These are phyloP conservation scores for Pelobates fuscus DNA, from an alignment of 2,113 vertebrate species.

Conservation along the genomic window DNA sequence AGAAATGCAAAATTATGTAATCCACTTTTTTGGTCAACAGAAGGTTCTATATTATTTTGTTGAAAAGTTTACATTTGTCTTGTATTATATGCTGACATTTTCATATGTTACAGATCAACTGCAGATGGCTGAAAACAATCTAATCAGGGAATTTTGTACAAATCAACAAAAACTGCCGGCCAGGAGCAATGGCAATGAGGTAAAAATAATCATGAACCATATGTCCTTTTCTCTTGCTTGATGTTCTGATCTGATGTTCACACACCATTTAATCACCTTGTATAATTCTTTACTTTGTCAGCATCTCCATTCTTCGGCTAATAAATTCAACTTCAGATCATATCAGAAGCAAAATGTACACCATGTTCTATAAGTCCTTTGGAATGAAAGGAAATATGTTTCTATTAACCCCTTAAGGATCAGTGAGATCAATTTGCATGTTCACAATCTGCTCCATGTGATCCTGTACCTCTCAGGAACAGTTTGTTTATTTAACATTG, in stretches of 20 bases:
- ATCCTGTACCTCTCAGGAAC: too few species aligned
- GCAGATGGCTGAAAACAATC: conserved; percentile 57
- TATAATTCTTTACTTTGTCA: conserved; percentile 26
- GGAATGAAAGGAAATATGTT: too few species aligned
- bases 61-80: too few species aligned
- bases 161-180: conserved; percentile 57
- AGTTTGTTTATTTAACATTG: too few species aligned
- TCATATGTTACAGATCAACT: conserved; percentile 44
- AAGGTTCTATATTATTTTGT: too few species aligned
- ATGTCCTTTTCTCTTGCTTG: conserved; percentile 32
- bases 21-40: too few species aligned
- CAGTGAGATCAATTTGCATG: too few species aligned
- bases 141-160: conserved; percentile 59
- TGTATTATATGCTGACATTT: conserved; percentile 56
- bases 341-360: not conserved
- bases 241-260: conserved; percentile 28
- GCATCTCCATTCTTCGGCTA: conserved; percentile 9
- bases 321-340: conserved; percentile 8
- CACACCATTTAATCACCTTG: conserved; percentile 25
- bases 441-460: too few species aligned
- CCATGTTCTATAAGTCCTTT: too few species aligned
- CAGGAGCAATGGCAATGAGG: conserved; percentile 37
- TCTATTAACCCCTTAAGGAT: too few species aligned
- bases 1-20: too few species aligned
- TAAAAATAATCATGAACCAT: conserved; percentile 29